A percentile compares a stretch with the other conserved stretches of the same genome.
Conservation (phyloP, 2,797 vertebrate species). For the Arctocebus calabarensis region DNA sequence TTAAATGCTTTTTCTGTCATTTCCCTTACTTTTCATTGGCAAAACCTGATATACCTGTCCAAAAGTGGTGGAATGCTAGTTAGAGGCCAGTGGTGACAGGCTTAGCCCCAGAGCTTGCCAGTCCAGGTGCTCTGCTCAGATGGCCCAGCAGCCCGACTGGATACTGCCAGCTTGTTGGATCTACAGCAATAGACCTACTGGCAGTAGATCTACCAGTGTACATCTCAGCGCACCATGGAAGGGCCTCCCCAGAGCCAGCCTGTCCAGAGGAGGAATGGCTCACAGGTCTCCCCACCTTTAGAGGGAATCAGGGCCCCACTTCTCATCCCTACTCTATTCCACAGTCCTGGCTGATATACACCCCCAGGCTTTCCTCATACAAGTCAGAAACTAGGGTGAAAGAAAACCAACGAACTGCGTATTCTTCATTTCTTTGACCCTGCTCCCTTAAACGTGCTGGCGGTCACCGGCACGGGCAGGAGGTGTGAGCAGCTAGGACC, state of each 20-base stretch:
- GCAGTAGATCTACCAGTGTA: background rate
- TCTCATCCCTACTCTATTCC: background rate
- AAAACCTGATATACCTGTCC: background rate
- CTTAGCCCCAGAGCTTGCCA: background rate
- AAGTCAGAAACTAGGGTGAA: background rate
- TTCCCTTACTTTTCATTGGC: background rate
- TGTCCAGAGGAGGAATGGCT: background rate
- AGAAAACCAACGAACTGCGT: background rate
- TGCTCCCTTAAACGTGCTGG: constrained; percentile 89
- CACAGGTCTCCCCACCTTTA: background rate
- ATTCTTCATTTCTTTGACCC: background rate
- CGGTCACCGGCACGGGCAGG: constrained; percentile 42
- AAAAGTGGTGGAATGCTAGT: background rate
- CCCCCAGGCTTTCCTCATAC: background rate
- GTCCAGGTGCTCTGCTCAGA: background rate
- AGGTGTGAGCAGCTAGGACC: rapidly evolving
- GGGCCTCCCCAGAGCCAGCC: background rate
- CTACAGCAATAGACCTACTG: too few relatives aligned
- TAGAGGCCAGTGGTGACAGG: background rate
- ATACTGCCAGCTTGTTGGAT: background rate
- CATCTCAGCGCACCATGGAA: background rate
- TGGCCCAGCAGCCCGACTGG: background rate
- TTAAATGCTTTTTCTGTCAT: background rate
- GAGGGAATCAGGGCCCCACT: background rate
- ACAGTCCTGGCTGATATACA: background rate